Evolutionary conservation across 2,113 vertebrate species (phyloP).

Genomic region (Corythaixoides concolor): DNA sequence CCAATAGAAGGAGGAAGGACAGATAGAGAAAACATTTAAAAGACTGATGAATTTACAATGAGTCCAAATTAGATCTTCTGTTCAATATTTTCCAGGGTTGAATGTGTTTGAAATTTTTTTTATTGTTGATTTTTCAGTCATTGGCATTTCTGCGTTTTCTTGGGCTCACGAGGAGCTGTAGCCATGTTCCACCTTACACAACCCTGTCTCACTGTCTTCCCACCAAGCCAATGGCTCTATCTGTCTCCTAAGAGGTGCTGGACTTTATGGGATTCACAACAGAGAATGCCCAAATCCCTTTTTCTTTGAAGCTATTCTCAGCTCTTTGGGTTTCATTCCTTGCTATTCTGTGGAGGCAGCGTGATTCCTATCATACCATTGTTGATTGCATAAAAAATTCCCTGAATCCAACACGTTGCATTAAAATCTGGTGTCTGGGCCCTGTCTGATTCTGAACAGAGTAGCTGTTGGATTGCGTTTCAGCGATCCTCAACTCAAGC

Average conservation of each 20-base stretch:
- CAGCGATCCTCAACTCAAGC: conserved; percentile 16
- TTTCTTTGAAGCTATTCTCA: background rate
- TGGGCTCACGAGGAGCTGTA: background rate
- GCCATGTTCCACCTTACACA: background rate
- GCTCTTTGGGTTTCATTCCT: conserved; percentile 6
- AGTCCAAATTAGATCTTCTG: background rate
- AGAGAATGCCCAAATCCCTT: background rate
- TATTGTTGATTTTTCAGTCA: background rate
- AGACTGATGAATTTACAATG: background rate
- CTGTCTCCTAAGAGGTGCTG: background rate
- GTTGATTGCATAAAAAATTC: conserved; percentile 68
- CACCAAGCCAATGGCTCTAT: accelerated
- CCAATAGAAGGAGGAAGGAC: background rate
- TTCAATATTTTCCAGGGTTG: background rate
- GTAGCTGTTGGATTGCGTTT: conserved; percentile 33
- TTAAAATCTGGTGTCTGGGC: conserved; percentile 63
- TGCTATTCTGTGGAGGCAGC: background rate
- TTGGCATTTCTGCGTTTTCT: background rate
- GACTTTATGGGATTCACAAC: background rate
- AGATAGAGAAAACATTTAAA: background rate
- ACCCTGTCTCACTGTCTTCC: accelerated
- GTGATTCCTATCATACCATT: conserved; percentile 64
- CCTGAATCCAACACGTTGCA: conserved; percentile 55
- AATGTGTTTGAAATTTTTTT: background rate
- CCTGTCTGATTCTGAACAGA: conserved; percentile 57